Evolutionary conservation across 2,888 invertebrate genomes (phyloP).

Genomic region (Drosophila ezoana): DNA sequence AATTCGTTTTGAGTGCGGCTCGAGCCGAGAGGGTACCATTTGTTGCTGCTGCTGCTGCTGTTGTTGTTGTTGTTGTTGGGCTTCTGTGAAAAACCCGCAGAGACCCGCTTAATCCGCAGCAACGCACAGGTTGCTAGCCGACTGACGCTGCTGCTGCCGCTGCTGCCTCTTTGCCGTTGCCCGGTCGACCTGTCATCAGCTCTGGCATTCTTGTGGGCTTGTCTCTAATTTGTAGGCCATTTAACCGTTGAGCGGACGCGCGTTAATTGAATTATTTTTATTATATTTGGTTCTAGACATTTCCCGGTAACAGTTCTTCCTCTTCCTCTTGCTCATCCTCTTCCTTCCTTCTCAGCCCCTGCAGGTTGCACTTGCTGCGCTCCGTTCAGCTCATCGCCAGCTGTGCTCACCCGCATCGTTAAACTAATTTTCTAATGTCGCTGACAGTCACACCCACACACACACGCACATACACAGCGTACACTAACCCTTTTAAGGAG

Average conservation of each 20-base stretch:
- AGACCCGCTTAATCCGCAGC: conserved; percentile 60
- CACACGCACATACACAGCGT: background rate
- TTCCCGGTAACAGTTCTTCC: conserved; percentile 56
- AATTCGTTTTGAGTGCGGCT: conserved; percentile 61
- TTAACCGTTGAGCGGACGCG: conserved; percentile 59
- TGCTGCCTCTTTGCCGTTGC: background rate
- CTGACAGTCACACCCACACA: conserved; percentile 52
- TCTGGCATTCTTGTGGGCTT: conserved; percentile 73
- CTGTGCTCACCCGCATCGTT: conserved; percentile 77
- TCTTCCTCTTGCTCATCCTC: conserved; percentile 8
- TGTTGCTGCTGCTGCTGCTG: background rate
- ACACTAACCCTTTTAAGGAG: conserved; percentile 28
- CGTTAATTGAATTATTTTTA: conserved; percentile 81
- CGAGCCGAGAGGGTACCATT: conserved; percentile 7
- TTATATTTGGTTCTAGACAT: conserved; percentile 51
- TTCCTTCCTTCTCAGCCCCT: conserved; percentile 2
- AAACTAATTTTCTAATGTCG: conserved; percentile 70
- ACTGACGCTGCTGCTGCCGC: background rate
- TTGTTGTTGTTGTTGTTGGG: conserved; percentile 24
- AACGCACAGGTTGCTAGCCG: conserved; percentile 42
- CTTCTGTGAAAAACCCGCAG: conserved; percentile 65
- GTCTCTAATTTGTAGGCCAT: conserved; percentile 74
- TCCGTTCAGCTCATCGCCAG: conserved; percentile 46
- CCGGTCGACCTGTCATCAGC: conserved; percentile 57
- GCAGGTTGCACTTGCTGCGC: conserved; percentile 35